A percentile compares a stretch with the other conserved stretches of the same genome.
Conservation (phyloP, 2,888 invertebrate species). For the Acholoe squamosa region DNA sequence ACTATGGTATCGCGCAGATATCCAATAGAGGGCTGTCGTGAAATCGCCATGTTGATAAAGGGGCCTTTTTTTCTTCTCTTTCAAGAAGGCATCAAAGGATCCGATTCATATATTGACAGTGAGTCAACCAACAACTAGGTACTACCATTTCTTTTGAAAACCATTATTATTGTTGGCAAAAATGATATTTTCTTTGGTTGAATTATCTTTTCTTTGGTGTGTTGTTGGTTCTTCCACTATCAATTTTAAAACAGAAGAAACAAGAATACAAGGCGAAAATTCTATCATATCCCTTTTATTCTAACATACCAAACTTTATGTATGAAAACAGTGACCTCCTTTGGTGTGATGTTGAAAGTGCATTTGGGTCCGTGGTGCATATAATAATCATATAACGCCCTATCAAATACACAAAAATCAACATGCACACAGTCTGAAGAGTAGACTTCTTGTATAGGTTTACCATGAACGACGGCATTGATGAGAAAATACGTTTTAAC, state of each 20-base stretch:
- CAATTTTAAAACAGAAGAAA: constrained; percentile 18
- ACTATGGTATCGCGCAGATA: too few relatives aligned
- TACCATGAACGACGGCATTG: constrained; percentile 58
- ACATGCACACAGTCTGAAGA: constrained; percentile 53
- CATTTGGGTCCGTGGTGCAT: constrained; percentile 61
- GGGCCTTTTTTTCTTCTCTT: too few relatives aligned
- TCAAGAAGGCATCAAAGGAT: too few relatives aligned
- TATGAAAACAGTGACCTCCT: constrained; percentile 62
- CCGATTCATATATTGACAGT: background rate
- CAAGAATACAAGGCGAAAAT: constrained; percentile 53
- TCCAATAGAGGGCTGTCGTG: too few relatives aligned
- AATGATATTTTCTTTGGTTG: background rate
- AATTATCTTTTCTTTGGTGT: too few relatives aligned
- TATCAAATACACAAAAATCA: constrained; percentile 63
- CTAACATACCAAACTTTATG: constrained; percentile 63
- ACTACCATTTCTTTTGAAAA: background rate
- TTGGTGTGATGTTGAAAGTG: constrained; percentile 60
- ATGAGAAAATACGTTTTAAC: constrained; percentile 55
- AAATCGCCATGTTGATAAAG: too few relatives aligned
- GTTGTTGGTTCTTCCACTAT: background rate
- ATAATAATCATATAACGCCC: constrained; percentile 60
- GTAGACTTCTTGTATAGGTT: constrained; percentile 50
- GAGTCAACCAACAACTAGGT: constrained; percentile 30
- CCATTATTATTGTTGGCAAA: too few relatives aligned
- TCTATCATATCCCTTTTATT: constrained; percentile 63